A percentile compares a stretch with the other conserved stretches of the same genome.
Conservation (phyloP, 2,888 invertebrate species). For the Nomada hirtipes region DNA sequence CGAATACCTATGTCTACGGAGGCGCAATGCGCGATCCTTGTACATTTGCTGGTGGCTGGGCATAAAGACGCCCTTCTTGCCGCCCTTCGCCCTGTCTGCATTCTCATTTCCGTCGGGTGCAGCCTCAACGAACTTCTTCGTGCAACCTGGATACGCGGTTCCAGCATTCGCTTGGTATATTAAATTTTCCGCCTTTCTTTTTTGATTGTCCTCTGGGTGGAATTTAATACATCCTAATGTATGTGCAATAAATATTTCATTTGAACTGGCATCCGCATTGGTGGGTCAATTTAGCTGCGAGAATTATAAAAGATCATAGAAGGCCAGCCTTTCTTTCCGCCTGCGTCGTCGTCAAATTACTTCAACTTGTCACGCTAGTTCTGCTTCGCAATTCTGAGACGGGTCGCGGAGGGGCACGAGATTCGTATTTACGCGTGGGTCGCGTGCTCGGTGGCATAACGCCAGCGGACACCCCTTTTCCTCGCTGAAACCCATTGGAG, state of each 20-base stretch:
- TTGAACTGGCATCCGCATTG: too few species aligned
- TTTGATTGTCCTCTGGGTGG: too few species aligned
- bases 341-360: neutral
- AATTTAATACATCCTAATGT: too few species aligned
- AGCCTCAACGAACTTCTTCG: conserved; percentile 22
- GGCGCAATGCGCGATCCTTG: conserved; percentile 13
- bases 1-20: conserved; percentile 52
- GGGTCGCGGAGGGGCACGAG: neutral
- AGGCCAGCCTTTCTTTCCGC: neutral
- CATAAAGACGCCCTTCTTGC: conserved; percentile 25
- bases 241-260: too few species aligned
- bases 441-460: conserved; percentile 82
- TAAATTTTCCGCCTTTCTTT: neutral
- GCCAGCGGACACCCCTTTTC: conserved; percentile 74
- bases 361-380: conserved; percentile 6
- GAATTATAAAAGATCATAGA: too few species aligned
- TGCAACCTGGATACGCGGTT: neutral
- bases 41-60: conserved; percentile 19
- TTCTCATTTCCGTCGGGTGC: conserved; percentile 27
- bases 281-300: too few species aligned
- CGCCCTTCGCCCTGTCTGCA: neutral
- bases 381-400: neutral
- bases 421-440: conserved; percentile 78
- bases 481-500: conserved; percentile 41
- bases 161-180: neutral